Percentiles rank a stretch among this genome's conserved stretches.
Conservation (phyloP, 2,113 vertebrate species). For the Octodon degus region DNA sequence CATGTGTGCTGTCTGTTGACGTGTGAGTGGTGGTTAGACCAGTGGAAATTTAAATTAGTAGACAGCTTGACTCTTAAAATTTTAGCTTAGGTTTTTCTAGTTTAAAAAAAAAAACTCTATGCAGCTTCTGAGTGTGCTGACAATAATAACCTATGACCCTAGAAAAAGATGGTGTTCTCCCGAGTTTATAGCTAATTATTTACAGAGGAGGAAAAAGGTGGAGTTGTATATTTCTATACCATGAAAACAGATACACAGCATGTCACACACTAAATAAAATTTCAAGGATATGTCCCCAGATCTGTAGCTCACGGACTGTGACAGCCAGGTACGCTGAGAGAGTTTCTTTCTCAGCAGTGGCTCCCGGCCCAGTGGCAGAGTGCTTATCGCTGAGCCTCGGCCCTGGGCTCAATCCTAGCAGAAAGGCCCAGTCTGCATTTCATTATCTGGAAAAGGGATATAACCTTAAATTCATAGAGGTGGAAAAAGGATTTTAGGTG, state of each 20-base stretch:
- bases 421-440: background rate
- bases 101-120: background rate
- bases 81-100: background rate
- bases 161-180: background rate
- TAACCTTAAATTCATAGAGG: conserved; percentile 11
- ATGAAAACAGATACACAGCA: background rate
- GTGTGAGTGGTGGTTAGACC: background rate
- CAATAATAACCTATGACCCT: background rate
- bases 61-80: background rate
- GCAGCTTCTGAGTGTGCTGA: background rate
- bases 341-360: background rate
- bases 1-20: background rate
- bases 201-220: background rate
- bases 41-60: background rate
- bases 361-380: background rate
- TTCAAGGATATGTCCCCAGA: background rate
- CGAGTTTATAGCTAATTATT: background rate
- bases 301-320: conserved; percentile 1
- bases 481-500: conserved; percentile 5
- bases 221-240: background rate
- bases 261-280: conserved; percentile 7
- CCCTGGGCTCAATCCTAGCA: background rate
- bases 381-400: too few relatives aligned
- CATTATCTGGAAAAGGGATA: background rate
- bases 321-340: background rate